Conservation (phyloP, 1,140 invertebrate species). For the Psilanteris sp. region DNA sequence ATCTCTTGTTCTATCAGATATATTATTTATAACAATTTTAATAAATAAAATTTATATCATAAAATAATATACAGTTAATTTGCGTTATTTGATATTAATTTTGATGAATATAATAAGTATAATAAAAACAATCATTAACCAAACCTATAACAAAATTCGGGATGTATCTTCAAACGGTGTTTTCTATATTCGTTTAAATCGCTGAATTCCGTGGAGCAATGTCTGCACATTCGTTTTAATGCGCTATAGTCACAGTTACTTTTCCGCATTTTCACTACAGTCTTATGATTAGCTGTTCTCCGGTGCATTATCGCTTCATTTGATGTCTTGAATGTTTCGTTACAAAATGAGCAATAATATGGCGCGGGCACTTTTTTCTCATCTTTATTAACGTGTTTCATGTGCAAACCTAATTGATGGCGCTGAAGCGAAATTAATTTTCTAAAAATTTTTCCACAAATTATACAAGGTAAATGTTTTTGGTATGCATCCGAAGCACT, state of each 20-base stretch:
- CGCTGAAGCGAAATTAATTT: slow-evolving; percentile 84
- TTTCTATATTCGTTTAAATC: slow-evolving; percentile 83
- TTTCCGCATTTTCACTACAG: slow-evolving; percentile 78
- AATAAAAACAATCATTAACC: too few relatives aligned
- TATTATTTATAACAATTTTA: too few relatives aligned
- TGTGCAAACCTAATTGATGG: slow-evolving; percentile 78
- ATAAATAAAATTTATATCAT: too few relatives aligned
- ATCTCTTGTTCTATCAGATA: too few relatives aligned
- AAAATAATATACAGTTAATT: too few relatives aligned
- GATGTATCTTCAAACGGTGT: slow-evolving; percentile 85
- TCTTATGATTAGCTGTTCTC: slow-evolving; percentile 82
- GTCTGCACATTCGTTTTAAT: slow-evolving; percentile 80
- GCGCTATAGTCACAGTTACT: slow-evolving; percentile 4
- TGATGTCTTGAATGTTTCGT: slow-evolving; percentile 82
- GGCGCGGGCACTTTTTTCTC: slow-evolving; percentile 62
- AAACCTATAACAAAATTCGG: slow-evolving; percentile 80
- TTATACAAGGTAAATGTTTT: slow-evolving; percentile 81
- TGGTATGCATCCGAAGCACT: slow-evolving; percentile 85
- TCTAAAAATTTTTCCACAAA: slow-evolving; percentile 82
- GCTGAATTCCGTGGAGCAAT: slow-evolving; percentile 80
- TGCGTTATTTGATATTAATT: too few relatives aligned
- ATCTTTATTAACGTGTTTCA: slow-evolving; percentile 79
- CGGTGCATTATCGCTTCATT: slow-evolving; percentile 85
- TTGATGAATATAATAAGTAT: too few relatives aligned
- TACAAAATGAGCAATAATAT: slow-evolving; percentile 86